phyloP scores from a whole-genome alignment of 2,113 vertebrate genomes.

The Hippocampus mohnikei region DNA sequence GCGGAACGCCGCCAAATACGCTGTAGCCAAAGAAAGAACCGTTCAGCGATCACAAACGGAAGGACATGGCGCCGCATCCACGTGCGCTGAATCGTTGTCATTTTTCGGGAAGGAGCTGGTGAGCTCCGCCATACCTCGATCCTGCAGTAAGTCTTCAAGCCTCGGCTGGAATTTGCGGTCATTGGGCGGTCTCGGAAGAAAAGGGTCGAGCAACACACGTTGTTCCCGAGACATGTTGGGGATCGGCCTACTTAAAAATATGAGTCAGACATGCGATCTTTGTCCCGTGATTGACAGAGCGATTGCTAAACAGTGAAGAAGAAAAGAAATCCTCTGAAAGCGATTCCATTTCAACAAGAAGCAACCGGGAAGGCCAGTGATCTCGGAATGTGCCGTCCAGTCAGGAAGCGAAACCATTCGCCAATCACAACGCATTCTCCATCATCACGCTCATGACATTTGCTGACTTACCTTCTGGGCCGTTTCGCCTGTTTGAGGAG shows the following conservation, averaged over 20 bases:
- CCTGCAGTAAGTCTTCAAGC: slow-evolving; percentile 50
- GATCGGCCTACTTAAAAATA: not conserved
- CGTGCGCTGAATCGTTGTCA: not conserved
- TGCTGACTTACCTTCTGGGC: slow-evolving; percentile 50
- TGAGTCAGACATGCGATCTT: not conserved
- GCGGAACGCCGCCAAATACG: slow-evolving; percentile 56
- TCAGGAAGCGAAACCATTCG: not conserved
- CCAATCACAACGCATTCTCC: not conserved
- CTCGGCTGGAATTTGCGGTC: slow-evolving; percentile 24
- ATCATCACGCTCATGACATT: not conserved
- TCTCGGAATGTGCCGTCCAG: too few relatives aligned
- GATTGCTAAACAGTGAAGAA: slow-evolving; percentile 19
- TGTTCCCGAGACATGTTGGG: too few relatives aligned
- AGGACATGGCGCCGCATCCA: not conserved
- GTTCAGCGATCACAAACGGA: not conserved
- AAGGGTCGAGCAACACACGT: too few relatives aligned
- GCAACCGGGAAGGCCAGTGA: not conserved
- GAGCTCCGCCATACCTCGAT: slow-evolving; percentile 54
- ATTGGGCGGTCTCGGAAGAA: slow-evolving; percentile 33
- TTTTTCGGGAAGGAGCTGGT: not conserved
- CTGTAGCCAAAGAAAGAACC: slow-evolving; percentile 29
- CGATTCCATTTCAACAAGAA: not conserved
- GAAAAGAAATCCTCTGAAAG: slow-evolving; percentile 42
- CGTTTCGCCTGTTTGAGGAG: slow-evolving; percentile 47
- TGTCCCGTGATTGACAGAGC: slow-evolving; percentile 30